These are phyloP conservation scores for Balaeniceps rex DNA, from an alignment of 2,113 vertebrate genomes.

Conservation along the genomic window DNA sequence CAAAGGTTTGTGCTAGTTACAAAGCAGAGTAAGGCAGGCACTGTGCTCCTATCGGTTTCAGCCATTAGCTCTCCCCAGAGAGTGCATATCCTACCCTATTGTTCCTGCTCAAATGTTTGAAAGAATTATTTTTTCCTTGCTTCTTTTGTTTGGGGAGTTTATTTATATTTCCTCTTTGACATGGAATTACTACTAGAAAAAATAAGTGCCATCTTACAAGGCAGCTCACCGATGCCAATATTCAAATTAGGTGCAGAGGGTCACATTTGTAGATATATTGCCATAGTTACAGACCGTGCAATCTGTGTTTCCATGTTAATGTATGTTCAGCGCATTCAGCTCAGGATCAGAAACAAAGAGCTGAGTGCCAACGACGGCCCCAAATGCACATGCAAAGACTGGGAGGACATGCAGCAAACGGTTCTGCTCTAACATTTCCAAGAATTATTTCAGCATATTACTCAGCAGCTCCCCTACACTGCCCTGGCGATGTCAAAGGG, in stretches of 20 bases:
- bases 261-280: neutral
- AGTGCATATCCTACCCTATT: constrained; percentile 54
- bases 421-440: neutral
- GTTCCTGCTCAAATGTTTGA: constrained; percentile 63
- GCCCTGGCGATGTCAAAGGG: neutral
- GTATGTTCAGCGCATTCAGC: neutral
- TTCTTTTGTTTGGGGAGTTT: constrained; percentile 55
- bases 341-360: neutral
- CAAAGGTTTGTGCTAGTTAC: neutral
- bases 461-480: neutral
- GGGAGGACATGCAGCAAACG: neutral
- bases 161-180: constrained; percentile 56
- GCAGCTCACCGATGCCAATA: neutral
- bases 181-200: constrained; percentile 21
- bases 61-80: constrained; percentile 51
- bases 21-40: neutral
- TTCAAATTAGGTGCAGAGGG: neutral
- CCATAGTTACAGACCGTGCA: neutral
- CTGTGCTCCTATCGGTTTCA: constrained; percentile 17
- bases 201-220: neutral
- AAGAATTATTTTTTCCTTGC: constrained; percentile 69
- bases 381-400: neutral
- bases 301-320: neutral
- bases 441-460: neutral
- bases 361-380: accelerated